Percentiles rank a stretch among this genome's conserved stretches.
phyloP scores from a whole-genome alignment of 1,140 invertebrate species.

The Dreissena rostriformis region DNA sequence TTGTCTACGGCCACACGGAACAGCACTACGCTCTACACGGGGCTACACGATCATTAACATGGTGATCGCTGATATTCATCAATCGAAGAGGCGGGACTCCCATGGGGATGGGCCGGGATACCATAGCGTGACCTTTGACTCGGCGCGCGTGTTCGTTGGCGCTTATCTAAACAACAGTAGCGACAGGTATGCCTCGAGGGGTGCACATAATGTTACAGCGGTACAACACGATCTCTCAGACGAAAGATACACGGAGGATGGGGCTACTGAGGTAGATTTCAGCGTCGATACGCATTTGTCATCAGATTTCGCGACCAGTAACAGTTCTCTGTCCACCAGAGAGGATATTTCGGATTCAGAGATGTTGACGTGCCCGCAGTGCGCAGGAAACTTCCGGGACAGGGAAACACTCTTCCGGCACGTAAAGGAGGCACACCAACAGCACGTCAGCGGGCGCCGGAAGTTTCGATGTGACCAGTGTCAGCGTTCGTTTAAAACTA shows the following conservation, averaged over 20 bases:
- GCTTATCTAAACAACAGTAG: background rate
- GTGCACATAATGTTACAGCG: background rate
- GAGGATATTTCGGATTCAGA: background rate
- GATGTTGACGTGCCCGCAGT: conserved; percentile 25
- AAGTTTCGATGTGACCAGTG: conserved; percentile 30
- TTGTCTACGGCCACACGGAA: too few relatives aligned
- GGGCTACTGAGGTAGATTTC: too few relatives aligned
- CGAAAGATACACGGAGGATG: too few relatives aligned
- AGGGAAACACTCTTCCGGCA: conserved; percentile 18
- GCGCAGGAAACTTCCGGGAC: background rate
- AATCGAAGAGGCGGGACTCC: background rate
- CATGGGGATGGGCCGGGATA: background rate
- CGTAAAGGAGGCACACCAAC: conserved; percentile 15
- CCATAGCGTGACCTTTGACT: background rate
- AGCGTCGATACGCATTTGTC: background rate
- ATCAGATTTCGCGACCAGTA: conserved; percentile 2
- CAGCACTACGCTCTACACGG: too few relatives aligned
- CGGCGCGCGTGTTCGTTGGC: background rate
- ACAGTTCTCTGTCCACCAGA: background rate
- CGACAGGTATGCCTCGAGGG: background rate
- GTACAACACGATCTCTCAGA: background rate
- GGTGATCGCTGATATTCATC: background rate
- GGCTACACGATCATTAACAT: background rate
- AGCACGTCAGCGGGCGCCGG: background rate
- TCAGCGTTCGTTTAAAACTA: conserved; percentile 37